Evolutionary conservation across 2,888 invertebrate species (phyloP), one percentile per base, ranked within the genome.

Genomic region (Anticlea derivata): DNA sequence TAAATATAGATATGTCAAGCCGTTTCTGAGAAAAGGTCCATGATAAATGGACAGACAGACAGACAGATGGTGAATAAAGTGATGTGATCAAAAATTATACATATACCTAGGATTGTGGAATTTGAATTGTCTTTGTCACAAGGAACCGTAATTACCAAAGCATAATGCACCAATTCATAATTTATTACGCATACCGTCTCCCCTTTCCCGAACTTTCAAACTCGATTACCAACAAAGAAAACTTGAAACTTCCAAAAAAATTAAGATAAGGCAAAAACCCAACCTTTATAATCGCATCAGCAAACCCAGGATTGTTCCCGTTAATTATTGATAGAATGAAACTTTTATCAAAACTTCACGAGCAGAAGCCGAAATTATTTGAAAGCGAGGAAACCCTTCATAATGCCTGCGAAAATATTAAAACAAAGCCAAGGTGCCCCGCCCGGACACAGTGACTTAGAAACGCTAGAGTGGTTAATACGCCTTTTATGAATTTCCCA

Each of bases 281-380:
- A 78, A 84, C 85, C 83, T 84, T 80, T 78, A 80, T 88, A 88
- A 90, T 89, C 88, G 86, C 88, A 89, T 89, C 89, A 86, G 77
- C 74, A 67, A 68, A 75, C 73, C 75, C 76, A 55, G 83, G 75
- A 83, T 84, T 84, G 86, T 82, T 78, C 82, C 77, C 85, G 85
- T 90, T 90, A 90, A 90, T 90, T 89, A 90, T 90, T 90, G 90
- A 90, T 90, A 87, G 88, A 88, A 88, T 87, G 83, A 88, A 90
- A 90, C 86, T 90, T 90, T 89, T 89, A 89, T 88, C 86, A 86
- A 90, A 90, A 90, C 89, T 90, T 90, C 90, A 90, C 63, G 78
- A 88, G 80, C 89, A 90, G 90, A 90, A 88, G 86, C 87, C 86
- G 79, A 88, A 90, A 88, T 89, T 90, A 89, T 90, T 89, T 86